These are phyloP conservation scores for Otolemur crassicaudatus DNA, from an alignment of 2,797 vertebrate species.

Conservation along the genomic window DNA sequence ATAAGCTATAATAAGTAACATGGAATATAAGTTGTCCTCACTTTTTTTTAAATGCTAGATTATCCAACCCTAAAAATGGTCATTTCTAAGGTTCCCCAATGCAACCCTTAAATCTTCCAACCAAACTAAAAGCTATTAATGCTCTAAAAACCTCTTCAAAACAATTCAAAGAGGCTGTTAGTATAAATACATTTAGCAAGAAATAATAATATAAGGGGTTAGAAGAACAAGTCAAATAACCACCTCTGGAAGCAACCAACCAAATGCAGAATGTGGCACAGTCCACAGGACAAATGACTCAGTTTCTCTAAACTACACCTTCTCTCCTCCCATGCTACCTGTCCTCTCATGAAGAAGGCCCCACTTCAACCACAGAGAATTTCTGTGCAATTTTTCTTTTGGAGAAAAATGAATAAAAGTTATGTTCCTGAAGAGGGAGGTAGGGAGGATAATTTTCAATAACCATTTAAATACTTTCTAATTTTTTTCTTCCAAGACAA, in stretches of 20 bases:
- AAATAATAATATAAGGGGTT: not conserved
- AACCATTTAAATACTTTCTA: conserved; percentile 12
- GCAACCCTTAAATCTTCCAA: conserved; percentile 35
- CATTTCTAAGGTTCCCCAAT: conserved; percentile 31
- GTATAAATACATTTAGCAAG: not conserved
- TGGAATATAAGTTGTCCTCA: not conserved
- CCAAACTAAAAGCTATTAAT: conserved; percentile 13
- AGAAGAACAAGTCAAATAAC: conserved; percentile 31
- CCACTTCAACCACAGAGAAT: not conserved
- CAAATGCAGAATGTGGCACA: not conserved
- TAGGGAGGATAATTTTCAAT: not conserved
- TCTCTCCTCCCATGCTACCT: not conserved
- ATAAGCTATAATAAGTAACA: not conserved
- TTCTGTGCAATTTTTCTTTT: not conserved
- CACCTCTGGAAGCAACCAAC: not conserved
- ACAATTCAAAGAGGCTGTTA: conserved; percentile 8
- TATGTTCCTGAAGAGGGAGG: not conserved
- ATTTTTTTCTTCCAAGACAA: not conserved
- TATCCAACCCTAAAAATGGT: not conserved
- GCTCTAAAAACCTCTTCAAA: conserved; percentile 6
- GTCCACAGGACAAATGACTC: conserved; percentile 23
- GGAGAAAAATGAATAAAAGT: not conserved
- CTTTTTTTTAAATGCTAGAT: conserved; percentile 23
- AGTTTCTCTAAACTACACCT: not conserved
- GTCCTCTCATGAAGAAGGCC: not conserved